These are phyloP conservation scores for Adelognathus sp. DNA, from an alignment of 2,888 invertebrate genomes.

Conservation along the genomic window DNA sequence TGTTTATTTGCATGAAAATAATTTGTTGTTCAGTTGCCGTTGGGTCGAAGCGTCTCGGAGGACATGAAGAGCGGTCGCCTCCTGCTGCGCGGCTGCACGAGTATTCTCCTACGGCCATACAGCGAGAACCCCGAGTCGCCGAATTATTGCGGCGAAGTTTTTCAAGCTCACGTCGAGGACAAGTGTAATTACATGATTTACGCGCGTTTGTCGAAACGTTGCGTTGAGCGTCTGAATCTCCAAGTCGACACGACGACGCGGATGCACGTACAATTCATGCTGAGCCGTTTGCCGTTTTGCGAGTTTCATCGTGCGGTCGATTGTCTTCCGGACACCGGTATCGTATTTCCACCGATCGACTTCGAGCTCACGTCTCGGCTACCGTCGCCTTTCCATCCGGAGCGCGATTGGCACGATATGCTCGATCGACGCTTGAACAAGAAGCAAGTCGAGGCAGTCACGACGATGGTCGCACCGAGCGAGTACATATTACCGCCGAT, in stretches of 20 bases:
- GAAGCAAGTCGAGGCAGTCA: conserved; percentile 90
- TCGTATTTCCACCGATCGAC: conserved; percentile 85
- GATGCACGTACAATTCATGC: conserved; percentile 90
- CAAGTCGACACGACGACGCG: conserved; percentile 85
- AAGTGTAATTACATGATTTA: conserved; percentile 91
- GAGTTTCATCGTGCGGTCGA: conserved; percentile 93
- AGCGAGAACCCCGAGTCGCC: conserved; percentile 42
- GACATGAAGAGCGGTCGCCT: conserved; percentile 91
- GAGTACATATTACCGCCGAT: conserved; percentile 87
- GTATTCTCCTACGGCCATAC: conserved; percentile 83
- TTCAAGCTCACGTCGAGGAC: conserved; percentile 90
- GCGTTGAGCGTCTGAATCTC: conserved; percentile 85
- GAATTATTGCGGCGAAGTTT: conserved; percentile 74
- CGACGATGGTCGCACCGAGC: conserved; percentile 88
- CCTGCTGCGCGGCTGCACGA: conserved; percentile 89
- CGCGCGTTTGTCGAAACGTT: conserved; percentile 86
- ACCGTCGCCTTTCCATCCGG: conserved; percentile 54
- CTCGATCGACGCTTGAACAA: conserved; percentile 87
- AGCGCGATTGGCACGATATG: conserved; percentile 83
- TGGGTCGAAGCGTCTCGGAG: conserved; percentile 89
- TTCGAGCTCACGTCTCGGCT: conserved; percentile 56
- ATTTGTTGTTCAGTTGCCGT: conserved; percentile 81
- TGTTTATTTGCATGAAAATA: too few species aligned
- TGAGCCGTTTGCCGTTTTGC: conserved; percentile 90
- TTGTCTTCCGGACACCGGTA: conserved; percentile 86